Evolutionary conservation across 2,888 invertebrate genomes (phyloP), one percentile per base, ranked within the genome.

Genomic region (Trilocha varians): DNA sequence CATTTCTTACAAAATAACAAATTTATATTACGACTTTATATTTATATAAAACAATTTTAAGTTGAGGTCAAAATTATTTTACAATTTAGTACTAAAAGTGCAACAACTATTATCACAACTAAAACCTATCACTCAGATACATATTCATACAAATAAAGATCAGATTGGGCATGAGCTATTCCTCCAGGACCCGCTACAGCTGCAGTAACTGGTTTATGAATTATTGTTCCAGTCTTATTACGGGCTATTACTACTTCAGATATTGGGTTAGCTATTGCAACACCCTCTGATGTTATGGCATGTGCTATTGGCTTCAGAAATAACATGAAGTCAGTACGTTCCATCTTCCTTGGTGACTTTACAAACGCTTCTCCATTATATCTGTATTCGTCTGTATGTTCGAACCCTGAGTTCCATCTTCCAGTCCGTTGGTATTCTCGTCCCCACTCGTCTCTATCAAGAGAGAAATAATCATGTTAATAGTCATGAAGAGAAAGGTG

Each of bases 141-240:
- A 53, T 64, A 75, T 61, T 83, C 82, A 41, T 88, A 88, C 46
- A 90, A 59, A 57, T 89, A 88, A 46, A 93, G 86, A 66, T 92
- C 91, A 42, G 93, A 91, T 60, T 92, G 88, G 0, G 93, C 93
- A 61, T 92, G 91, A 0, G 93, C 93, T 38, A 90, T 88, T 6
- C 93, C 93, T 3, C 92, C 92, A 25, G 91, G 92, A 5, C 93
- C 93, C 2, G 88, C 92, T 3, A 93, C 87, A 3, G 93, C 93
- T 1, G 91, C 87, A 0, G 92, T 91, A 46, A 88, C 85, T 2
- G 93, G 93, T 48, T 88, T 86, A 60, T 91, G 91, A 14, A 89
- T 71, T 37, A 93, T 88, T 46, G 89, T 88, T 0, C 89, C 91
- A 42, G 85, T 79, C 34, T 86, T 86, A 16, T 90, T 90, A 49